Evolutionary conservation across 1,140 invertebrate genomes (phyloP), one percentile per base, ranked within the genome.

Genomic region (Formica selysi): DNA sequence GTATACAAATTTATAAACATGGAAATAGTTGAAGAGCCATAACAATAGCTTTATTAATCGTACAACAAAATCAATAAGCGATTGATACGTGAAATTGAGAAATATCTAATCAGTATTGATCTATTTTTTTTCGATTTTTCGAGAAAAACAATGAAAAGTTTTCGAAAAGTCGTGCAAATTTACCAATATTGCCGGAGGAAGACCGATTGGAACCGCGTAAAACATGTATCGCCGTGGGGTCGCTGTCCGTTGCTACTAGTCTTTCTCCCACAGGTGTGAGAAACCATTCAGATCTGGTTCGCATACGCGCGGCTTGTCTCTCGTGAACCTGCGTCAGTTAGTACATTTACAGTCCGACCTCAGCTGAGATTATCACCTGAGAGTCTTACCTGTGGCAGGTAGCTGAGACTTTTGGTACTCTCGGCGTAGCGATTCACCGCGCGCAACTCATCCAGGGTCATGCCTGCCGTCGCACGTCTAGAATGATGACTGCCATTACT

Each of bases 201-300:
- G 94, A 94, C 29, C 93, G 93, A 91, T 95, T 95, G 6, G 95
- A 95, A 41, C 95, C 95, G 62, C 95, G 92, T 32, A 95, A 91
- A 67, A 96, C 92, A 84, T 95, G 94, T 86, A 96, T 93, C 64
- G 95, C 94, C 16, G 94, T 93, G 13, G 95, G 95, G 91, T 96
- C 95, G 84, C 94, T 95, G 81, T 96, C 95, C 44, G 95, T 94
- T 36, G 92, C 92, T 6, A 91, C 76, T 44, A 94, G 87, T 90
- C 93, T 91, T 92, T 95, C 95, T 70, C 95, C 94, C 71, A 97
- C 96, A 65, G 97, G 97, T 89, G 97, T 97, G 92, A 99, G 96
- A 96, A 99, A 99, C 98, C 98, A 99, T 94, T 99, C 98, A 64
- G 98, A 98, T 90, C 98, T 96, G 64, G 98, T 98, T 94, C 98